Percentiles rank a stretch among this genome's conserved stretches.
phyloP scores from a whole-genome alignment of 2,113 vertebrate genomes.

The Pongo abelii region DNA sequence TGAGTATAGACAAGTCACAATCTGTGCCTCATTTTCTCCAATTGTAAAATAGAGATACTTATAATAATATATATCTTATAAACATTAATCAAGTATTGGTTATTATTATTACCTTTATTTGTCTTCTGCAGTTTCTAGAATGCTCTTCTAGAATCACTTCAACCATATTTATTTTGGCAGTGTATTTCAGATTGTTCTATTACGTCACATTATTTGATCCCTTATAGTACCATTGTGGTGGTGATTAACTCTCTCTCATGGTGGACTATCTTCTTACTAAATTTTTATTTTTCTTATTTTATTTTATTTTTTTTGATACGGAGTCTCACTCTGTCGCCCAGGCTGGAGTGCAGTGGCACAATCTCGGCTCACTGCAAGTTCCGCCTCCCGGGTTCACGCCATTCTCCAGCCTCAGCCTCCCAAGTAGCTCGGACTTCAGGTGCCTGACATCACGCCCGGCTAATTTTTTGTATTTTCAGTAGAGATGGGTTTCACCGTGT shows the following conservation, averaged over 20 bases:
- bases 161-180: background rate
- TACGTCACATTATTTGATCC: background rate
- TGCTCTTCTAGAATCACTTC: background rate
- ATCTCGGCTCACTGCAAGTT: too few relatives aligned
- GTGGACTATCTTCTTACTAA: background rate
- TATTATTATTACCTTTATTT: background rate
- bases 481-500: too few relatives aligned
- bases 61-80: background rate
- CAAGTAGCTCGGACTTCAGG: too few relatives aligned
- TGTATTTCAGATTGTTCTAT: background rate
- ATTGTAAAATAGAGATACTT: background rate
- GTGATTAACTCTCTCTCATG: background rate
- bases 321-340: too few relatives aligned
- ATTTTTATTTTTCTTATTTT: conserved; percentile 1
- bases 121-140: background rate
- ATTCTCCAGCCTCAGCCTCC: too few relatives aligned
- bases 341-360: too few relatives aligned
- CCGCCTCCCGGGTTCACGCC: too few relatives aligned
- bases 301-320: background rate
- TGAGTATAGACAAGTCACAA: background rate
- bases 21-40: background rate
- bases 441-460: too few relatives aligned
- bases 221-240: background rate
- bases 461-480: too few relatives aligned
- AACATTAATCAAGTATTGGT: background rate